A percentile compares a stretch with the other conserved stretches of the same genome.
These are phyloP conservation scores for Leptobrachium ailaonicum DNA, from an alignment of 2,113 vertebrate genomes.

Conservation along the genomic window DNA sequence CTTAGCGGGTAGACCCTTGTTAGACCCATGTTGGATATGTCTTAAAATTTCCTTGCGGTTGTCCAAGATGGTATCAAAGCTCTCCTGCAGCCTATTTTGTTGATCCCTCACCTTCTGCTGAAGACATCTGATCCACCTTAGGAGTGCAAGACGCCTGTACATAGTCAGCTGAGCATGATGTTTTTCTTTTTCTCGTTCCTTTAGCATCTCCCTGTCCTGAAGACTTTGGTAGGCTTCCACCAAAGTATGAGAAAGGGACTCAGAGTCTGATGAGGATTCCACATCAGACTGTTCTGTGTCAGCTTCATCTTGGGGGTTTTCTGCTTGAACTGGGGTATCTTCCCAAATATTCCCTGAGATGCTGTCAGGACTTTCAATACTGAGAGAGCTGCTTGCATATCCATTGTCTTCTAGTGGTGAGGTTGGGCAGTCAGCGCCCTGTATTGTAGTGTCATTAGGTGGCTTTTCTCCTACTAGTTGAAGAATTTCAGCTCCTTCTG, in stretches of 20 bases:
- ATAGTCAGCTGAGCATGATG: conserved; percentile 93
- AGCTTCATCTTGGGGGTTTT: not conserved
- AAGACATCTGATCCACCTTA: conserved; percentile 90
- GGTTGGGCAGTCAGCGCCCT: conserved; percentile 55
- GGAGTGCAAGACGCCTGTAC: conserved; percentile 91
- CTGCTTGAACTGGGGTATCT: not conserved
- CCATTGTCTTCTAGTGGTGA: conserved; percentile 80
- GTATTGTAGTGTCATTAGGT: conserved; percentile 11
- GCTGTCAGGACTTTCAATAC: conserved; percentile 70
- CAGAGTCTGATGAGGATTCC: conserved; percentile 49
- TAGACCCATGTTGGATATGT: conserved; percentile 70
- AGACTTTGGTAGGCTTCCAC: conserved; percentile 84
- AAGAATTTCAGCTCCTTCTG: conserved; percentile 80
- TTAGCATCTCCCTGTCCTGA: conserved; percentile 86
- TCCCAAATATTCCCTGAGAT: conserved; percentile 60
- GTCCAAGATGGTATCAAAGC: conserved; percentile 91
- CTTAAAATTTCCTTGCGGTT: conserved; percentile 93
- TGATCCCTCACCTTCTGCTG: conserved; percentile 85
- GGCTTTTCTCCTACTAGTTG: conserved; percentile 47
- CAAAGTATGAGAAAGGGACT: conserved; percentile 69
- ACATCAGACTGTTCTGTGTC: not conserved
- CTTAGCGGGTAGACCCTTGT: conserved; percentile 15
- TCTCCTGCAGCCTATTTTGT: conserved; percentile 91
- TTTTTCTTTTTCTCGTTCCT: conserved; percentile 93
- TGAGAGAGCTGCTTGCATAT: conserved; percentile 81